Evolutionary conservation across 2,797 vertebrate genomes (phyloP), one percentile per base, ranked within the genome.

Genomic region (Helicolenus hilgendorfi): DNA sequence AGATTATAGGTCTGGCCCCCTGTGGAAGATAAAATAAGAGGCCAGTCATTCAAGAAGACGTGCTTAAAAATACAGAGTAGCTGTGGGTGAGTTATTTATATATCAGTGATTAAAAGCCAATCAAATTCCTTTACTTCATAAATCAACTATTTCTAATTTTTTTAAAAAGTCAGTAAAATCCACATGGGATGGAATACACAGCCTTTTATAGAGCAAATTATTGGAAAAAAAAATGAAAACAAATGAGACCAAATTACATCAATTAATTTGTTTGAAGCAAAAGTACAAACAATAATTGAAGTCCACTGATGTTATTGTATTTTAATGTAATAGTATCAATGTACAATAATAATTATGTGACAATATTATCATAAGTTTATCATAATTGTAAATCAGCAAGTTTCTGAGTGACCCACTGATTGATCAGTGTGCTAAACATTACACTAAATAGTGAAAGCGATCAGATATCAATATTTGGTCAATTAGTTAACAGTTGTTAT

Each of bases 1-100:
- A 58, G 77, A 80, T 65, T 80, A 67, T 59, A 79, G 58, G 13
- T 67, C 26, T 64, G 36, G 11, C n/a, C 58, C n/a, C 15, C 27
- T 10, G 55, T 10, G 11, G 60, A 26, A 33, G 62, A 33, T 69
- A 14, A 53, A 63, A 41, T 33, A 15, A 58, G 13, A 69, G 15
- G 29, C 33, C 53, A 72, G 8, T 71, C 55, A 49, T 71, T 49
- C 67, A 80, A 33, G 33, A 65, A 31, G 65, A 71, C 1, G 1
- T n/a, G 69, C 18, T 41, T 68, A 62, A 69, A 64, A 83, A 72
- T 70, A 24, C 8, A 27, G 4, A 8, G 45, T 14, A 29, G 20
- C 10, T 45, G 9, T 49, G 45, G 45, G 18, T 49, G 45, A 49
- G 45, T 49, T 49, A 49, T 49, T 49, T 49, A 8, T 49, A 49